Conservation (phyloP, 2,888 invertebrate genomes). For the Tipula vernalis region DNA sequence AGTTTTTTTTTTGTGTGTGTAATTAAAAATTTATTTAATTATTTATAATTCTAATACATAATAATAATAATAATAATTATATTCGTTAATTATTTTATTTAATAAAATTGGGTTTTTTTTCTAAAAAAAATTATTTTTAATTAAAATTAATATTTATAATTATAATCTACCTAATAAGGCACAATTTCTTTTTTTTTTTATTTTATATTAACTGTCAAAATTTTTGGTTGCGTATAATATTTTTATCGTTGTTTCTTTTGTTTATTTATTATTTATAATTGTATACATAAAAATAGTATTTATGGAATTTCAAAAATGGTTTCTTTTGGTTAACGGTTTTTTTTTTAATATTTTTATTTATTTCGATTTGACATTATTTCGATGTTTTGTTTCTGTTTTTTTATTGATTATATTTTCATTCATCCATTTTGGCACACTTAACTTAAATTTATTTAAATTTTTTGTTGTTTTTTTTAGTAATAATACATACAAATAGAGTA, state of each 20-base stretch:
- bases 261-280: not conserved
- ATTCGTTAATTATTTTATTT: not conserved
- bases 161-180: not conserved
- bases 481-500: not conserved
- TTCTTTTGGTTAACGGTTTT: not conserved
- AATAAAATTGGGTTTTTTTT: not conserved
- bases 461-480: not conserved
- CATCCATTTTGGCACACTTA: not conserved
- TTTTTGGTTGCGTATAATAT: not conserved
- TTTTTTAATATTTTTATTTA: not conserved
- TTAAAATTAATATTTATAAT: not conserved
- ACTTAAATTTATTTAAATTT: not conserved
- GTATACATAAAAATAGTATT: not conserved
- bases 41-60: not conserved
- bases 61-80: not conserved
- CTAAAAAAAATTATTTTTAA: not conserved
- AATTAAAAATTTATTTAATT: not conserved
- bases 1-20: not conserved
- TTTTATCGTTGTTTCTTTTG: not conserved
- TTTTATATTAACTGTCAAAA: not conserved
- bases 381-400: not conserved
- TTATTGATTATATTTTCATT: not conserved
- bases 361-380: not conserved
- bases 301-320: not conserved
- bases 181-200: not conserved